A percentile compares a stretch with the other conserved stretches of the same genome.
Evolutionary conservation across 1,140 invertebrate species (phyloP).

Genomic region (Cherax destructor): DNA sequence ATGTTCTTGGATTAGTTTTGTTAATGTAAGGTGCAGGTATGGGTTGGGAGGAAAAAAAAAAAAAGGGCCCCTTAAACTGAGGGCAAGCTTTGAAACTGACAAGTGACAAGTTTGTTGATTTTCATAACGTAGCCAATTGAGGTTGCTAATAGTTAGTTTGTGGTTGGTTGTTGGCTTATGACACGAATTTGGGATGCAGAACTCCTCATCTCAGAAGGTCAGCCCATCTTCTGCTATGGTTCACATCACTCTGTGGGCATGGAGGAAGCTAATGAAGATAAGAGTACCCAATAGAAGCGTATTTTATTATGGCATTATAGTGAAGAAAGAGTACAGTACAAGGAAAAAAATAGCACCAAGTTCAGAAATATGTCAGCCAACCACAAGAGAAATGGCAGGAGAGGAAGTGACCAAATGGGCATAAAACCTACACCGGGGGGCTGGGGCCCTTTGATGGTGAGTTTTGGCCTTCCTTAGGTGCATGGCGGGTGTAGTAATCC

Average conservation of each 20-base stretch:
- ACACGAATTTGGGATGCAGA: slow-evolving; percentile 39
- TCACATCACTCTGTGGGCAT: slow-evolving; percentile 52
- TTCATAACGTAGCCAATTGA: slow-evolving; percentile 18
- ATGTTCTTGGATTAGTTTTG: slow-evolving; percentile 13
- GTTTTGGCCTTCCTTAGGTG: slow-evolving; percentile 67
- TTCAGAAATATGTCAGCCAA: slow-evolving; percentile 59
- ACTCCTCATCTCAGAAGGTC: slow-evolving; percentile 47
- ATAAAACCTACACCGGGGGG: slow-evolving; percentile 66
- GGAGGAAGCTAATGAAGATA: slow-evolving; percentile 42
- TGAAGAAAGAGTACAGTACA: slow-evolving; percentile 34
- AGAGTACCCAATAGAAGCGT: slow-evolving; percentile 26
- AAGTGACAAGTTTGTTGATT: slow-evolving; percentile 23
- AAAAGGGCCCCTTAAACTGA: slow-evolving; percentile 19
- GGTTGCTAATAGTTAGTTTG: slow-evolving; percentile 7
- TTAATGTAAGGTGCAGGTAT: slow-evolving; percentile 22
- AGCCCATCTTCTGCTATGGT: slow-evolving; percentile 45
- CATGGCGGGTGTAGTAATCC: slow-evolving; percentile 77
- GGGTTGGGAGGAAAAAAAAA: background rate
- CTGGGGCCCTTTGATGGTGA: slow-evolving; percentile 69
- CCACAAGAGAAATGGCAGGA: slow-evolving; percentile 38
- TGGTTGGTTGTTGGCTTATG: slow-evolving; percentile 47
- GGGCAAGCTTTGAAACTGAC: slow-evolving; percentile 21
- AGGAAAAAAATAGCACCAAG: slow-evolving; percentile 31
- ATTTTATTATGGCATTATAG: slow-evolving; percentile 26
- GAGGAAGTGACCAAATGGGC: slow-evolving; percentile 43